Base-by-base conservation (phyloP, 1,140 invertebrate genomes). In the Platyscapa corneri region DNA sequence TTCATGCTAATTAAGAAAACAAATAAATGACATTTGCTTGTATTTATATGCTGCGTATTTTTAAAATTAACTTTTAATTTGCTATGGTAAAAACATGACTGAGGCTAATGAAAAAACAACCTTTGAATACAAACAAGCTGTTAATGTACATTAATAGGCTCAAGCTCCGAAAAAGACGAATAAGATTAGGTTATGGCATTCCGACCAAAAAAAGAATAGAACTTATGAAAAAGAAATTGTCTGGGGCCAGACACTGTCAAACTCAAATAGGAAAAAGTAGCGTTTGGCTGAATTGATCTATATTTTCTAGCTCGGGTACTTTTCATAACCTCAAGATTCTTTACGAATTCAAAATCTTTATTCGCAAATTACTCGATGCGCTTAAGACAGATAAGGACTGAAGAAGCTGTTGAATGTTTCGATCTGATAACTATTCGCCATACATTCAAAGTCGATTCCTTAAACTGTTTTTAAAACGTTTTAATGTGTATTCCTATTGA, bases 211-310 rank as follows among this genome's bases (percentile, higher is more conserved):
- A n/a, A n/a, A n/a, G n/a, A n/a, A 56, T 20, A 20, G 16, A 76
- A 46, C 30, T 27, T 76, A n/a, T 1, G 5, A 56, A 82, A 82
- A 74, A 64, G 30, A 10, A 74, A 82, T 56, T 39, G 16, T 76
- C 84, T 81, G 23, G 60, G 83, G 80, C 70, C 32, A 34, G 56
- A 77, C 23, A 20, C 80, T 84, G 80, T 88, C 85, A 88, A 88
- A 84, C 87, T 83, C 85, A 88, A 85, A 85, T 80, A 82, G 88
- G 87, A 75, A 88, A 86, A 85, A 85, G 88, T 88, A 88, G 85
- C 72, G 85, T 75, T 80, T 64, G 86, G 82, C 87, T 82, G 67
- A 65, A 89, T 53, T 74, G 74, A 87, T 83, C n/a, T 83, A 84
- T 86, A 86, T 87, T 87, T 86, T 86, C 84, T 85, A 83, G 83